Evolutionary conservation across 1,140 invertebrate genomes (phyloP).

Genomic region (Leptinotarsa defecta): DNA sequence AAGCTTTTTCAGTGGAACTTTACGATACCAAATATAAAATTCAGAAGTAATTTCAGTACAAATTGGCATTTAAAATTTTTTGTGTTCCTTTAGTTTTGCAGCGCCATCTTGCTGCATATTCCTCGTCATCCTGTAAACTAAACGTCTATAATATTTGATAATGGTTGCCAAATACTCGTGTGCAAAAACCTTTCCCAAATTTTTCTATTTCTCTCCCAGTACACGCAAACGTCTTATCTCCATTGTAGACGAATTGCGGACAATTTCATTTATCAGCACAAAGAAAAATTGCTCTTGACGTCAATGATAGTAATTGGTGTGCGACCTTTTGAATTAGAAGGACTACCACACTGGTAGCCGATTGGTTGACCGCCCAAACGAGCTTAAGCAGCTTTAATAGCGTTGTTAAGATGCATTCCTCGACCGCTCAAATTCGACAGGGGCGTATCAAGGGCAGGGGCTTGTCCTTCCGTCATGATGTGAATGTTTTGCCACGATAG

Average conservation of each 20-base stretch:
- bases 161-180: too few species aligned
- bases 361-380: background rate
- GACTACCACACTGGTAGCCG: background rate
- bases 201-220: background rate
- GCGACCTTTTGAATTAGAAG: constrained; percentile 37
- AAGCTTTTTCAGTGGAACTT: too few species aligned
- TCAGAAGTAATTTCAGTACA: too few species aligned
- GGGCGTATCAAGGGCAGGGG: too few species aligned
- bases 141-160: too few species aligned
- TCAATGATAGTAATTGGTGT: constrained; percentile 26
- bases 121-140: too few species aligned
- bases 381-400: background rate
- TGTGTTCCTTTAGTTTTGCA: too few species aligned
- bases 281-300: constrained; percentile 34
- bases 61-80: too few species aligned
- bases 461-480: too few species aligned
- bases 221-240: constrained; percentile 9
- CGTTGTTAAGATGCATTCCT: constrained; percentile 5
- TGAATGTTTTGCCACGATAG: too few species aligned
- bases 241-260: constrained; percentile 10
- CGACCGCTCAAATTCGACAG: background rate
- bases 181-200: background rate
- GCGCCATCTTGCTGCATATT: too few species aligned
- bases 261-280: constrained; percentile 1
- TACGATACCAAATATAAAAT: too few species aligned